Percentiles rank a stretch among this genome's conserved stretches.
Conservation (phyloP, 2,113 vertebrate species). For the Caranx ignobilis region DNA sequence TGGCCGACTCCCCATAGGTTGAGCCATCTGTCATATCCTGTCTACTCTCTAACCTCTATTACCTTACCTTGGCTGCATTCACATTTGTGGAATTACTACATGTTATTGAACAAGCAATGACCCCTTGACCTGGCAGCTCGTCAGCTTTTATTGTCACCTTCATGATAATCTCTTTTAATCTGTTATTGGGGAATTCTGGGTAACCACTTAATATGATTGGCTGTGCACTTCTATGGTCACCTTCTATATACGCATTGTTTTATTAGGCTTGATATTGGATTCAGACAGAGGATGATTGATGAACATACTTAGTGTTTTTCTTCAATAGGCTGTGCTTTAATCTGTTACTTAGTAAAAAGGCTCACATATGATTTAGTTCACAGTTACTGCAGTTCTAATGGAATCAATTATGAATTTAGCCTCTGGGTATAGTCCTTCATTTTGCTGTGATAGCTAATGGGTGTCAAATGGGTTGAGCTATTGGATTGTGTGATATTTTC, state of each 20-base stretch:
- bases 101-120: slow-evolving; percentile 49
- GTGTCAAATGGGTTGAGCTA: too few relatives aligned
- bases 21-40: slow-evolving; percentile 78
- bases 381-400: too few relatives aligned
- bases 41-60: slow-evolving; percentile 43
- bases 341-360: neutral
- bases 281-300: neutral
- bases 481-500: too few relatives aligned
- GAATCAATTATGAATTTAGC: too few relatives aligned
- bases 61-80: slow-evolving; percentile 50
- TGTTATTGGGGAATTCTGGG: slow-evolving; percentile 37
- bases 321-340: neutral
- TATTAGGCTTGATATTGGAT: neutral
- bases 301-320: neutral
- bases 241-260: neutral
- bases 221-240: slow-evolving; percentile 3
- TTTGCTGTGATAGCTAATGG: too few relatives aligned
- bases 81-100: slow-evolving; percentile 60
- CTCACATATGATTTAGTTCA: neutral
- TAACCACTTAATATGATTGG: slow-evolving; percentile 48
- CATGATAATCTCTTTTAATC: slow-evolving; percentile 65
- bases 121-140: slow-evolving; percentile 28
- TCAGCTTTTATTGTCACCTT: slow-evolving; percentile 54
- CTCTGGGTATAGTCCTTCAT: too few relatives aligned
- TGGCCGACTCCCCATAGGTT: slow-evolving; percentile 64